Evolutionary conservation across 2,113 vertebrate species (phyloP), one percentile per base, ranked within the genome.

Genomic region (Dipodomys stephensi): DNA sequence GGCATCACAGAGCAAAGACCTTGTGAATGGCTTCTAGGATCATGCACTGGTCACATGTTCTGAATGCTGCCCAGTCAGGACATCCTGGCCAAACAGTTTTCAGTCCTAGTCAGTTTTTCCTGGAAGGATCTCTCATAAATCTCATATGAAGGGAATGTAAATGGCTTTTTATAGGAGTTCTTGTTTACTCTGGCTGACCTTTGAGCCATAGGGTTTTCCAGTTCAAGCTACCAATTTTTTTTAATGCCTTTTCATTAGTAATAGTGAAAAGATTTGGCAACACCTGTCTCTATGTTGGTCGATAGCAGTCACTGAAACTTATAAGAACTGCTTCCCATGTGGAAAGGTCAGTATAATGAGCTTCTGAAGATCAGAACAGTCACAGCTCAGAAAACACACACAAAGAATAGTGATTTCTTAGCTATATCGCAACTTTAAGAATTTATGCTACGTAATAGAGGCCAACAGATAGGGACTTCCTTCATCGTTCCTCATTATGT

Each of bases 111-210:
- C 71, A 96, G 68, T 95, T 95, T 98, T 97, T 87, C 95, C 97
- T 97, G 95, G 89, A 98, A 98, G 92, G 94, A 97, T 82, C 96
- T 88, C 94, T 97, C 72, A n/a, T 92, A 97, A 96, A 96, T 95
- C 35, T 90, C 22, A 46, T 88, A 79, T 73, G 97, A 96, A 94
- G 96, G 92, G 96, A 98, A 98, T 92, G 94, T 83, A 93, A 96
- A 93, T 93, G 95, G 94, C 2, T 96, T 97, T 97, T 98, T 97
- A 98, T 94, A 97, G 92, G 88, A 92, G 93, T 94, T 95, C 79
- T 97, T 98, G 87, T 98, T 98, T 97, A 98, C 81, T 94, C 91
- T 97, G 94, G 94, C 92, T 98, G 97, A 97, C 82, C 88, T 97
- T 16, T 84, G 95, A 97, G 93, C 92, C 90, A 97, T 71, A 96